A percentile compares a stretch with the other conserved stretches of the same genome.
These are phyloP conservation scores for Chymomyza procnemis DNA, from an alignment of 2,888 invertebrate species.

Conservation along the genomic window DNA sequence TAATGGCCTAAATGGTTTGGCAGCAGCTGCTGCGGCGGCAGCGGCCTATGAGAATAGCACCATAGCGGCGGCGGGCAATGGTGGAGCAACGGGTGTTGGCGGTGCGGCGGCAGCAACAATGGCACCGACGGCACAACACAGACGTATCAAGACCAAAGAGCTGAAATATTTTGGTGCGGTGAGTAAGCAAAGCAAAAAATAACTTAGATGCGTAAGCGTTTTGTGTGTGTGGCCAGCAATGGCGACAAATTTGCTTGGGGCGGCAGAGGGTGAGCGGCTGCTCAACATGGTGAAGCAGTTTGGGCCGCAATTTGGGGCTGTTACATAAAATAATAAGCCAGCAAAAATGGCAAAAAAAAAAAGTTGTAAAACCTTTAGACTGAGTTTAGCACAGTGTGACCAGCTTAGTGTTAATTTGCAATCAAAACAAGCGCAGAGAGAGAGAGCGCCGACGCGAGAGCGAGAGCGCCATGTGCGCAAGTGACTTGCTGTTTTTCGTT, in stretches of 20 bases:
- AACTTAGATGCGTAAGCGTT: slow-evolving; percentile 52
- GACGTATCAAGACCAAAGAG: slow-evolving; percentile 76
- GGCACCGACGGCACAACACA: slow-evolving; percentile 62
- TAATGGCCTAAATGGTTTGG: slow-evolving; percentile 65
- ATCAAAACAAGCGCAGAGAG: slow-evolving; percentile 43
- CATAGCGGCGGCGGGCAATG: slow-evolving; percentile 44
- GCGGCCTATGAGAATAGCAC: slow-evolving; percentile 64
- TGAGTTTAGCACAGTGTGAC: neutral
- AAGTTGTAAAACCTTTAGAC: neutral
- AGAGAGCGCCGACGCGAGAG: neutral
- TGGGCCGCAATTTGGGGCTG: too few relatives aligned
- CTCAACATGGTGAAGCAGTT: too few relatives aligned
- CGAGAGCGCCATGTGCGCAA: slow-evolving; percentile 57
- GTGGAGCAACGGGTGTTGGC: slow-evolving; percentile 18
- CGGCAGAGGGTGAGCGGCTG: too few relatives aligned
- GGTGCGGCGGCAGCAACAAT: slow-evolving; percentile 42
- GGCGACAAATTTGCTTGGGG: neutral
- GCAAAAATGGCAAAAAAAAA: neutral
- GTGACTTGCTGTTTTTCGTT: slow-evolving; percentile 61
- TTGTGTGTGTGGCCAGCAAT: neutral
- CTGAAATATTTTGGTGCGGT: slow-evolving; percentile 78
- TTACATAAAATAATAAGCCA: neutral
- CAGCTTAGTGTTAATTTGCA: slow-evolving; percentile 52
- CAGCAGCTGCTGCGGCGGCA: slow-evolving; percentile 59
- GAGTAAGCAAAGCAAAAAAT: slow-evolving; percentile 59